Evolutionary conservation across 2,888 invertebrate genomes (phyloP), one percentile per base, ranked within the genome.

Genomic region (Acanthacorydalis orientalis): DNA sequence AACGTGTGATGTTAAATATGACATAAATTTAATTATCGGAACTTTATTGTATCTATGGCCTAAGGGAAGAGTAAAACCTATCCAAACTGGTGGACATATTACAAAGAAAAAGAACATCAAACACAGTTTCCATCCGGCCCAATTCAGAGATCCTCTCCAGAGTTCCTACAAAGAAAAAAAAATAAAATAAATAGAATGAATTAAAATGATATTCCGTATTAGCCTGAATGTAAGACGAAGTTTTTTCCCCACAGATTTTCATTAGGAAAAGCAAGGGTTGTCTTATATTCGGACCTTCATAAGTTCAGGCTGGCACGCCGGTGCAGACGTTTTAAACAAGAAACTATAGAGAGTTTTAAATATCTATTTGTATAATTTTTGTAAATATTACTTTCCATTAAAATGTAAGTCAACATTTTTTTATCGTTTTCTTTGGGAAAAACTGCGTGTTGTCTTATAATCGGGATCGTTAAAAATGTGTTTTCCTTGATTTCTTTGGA

Each of bases 11-110:
- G 97, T 96, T 58, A 99, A 77, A 69, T 98, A 97, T 41, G 96
- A 95, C 88, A 97, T 96, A 70, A 98, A 99, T 70, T 98, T 98
- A 61, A 99, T 95, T 61, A 98, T 96, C 49, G 98, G 98, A 59
- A 97, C 91, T 74, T 95, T 91, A 74, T 93, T 90, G 70, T 88
- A 93, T 68, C 87, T 87, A 71, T 93, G 92, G 39, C 90, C 90
- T 61, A 95, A 70, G 46, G 96, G 96, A 62, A 96, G 78, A 52
- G 95, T 93, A 65, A 96, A 91, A 44, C 87, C 83, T 55, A 96
- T 72, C 96, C 96, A 98, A 33, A 97, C 83, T 7, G 96, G 91
- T 37, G 98, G 98, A 62, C 91, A 91, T 47, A 93, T 69, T 59
- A 97, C 80, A 64, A 97, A 90, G 55, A 86, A 79, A 60, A 95